Evolutionary conservation across 1,140 invertebrate genomes (phyloP).

Genomic region (Pachypsylla venusta): DNA sequence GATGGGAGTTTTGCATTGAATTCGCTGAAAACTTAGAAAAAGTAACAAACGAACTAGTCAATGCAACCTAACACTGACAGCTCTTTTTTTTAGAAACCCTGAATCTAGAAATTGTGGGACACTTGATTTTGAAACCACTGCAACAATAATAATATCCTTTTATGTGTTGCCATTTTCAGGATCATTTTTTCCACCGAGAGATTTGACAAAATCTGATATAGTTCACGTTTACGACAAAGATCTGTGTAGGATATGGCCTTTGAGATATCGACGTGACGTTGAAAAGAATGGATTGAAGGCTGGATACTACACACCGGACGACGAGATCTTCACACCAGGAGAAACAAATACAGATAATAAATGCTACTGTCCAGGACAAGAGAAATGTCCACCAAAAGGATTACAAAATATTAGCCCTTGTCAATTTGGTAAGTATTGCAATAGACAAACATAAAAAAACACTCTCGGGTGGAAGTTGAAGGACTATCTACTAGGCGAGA

Average conservation of each 20-base stretch:
- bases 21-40: too few species aligned
- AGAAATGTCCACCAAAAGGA: constrained; percentile 53
- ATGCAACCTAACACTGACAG: too few species aligned
- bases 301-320: constrained; percentile 54
- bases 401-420: constrained; percentile 74
- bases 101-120: too few species aligned
- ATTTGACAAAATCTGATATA: constrained; percentile 51
- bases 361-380: constrained; percentile 56
- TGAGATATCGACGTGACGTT: constrained; percentile 43
- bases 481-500: too few species aligned
- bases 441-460: constrained; percentile 18
- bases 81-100: too few species aligned
- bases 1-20: too few species aligned
- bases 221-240: constrained; percentile 73
- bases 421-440: constrained; percentile 56
- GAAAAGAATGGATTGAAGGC: constrained; percentile 49
- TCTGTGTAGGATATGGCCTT: constrained; percentile 58
- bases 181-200: constrained; percentile 61
- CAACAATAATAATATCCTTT: too few species aligned
- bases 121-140: too few species aligned
- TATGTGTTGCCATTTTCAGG: constrained; percentile 29
- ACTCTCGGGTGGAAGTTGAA: too few species aligned
- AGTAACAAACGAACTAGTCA: too few species aligned
- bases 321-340: constrained; percentile 49
- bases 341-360: constrained; percentile 52